Evolutionary conservation across 1,140 invertebrate species (phyloP).

Genomic region (Drosophila pseudoobscura): DNA sequence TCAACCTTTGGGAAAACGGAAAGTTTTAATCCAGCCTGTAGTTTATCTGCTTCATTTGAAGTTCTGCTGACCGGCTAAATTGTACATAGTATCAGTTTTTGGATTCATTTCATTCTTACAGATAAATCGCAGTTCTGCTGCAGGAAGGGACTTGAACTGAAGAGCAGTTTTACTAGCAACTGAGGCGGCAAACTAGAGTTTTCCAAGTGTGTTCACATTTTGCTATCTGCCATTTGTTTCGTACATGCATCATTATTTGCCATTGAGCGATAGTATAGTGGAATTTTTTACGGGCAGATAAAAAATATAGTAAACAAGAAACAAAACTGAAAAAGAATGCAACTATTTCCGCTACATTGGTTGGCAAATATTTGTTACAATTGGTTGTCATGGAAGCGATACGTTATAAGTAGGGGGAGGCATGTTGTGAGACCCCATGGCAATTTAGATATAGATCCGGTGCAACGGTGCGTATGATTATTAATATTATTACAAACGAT

Average conservation of each 20-base stretch:
- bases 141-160: slow-evolving; percentile 14
- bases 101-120: slow-evolving; percentile 18
- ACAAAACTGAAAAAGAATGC: slow-evolving; percentile 13
- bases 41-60: slow-evolving; percentile 33
- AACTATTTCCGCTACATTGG: slow-evolving; percentile 56
- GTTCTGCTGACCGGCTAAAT: neutral
- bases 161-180: neutral
- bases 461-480: slow-evolving; percentile 57
- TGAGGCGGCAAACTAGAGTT: slow-evolving; percentile 16
- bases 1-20: slow-evolving; percentile 32
- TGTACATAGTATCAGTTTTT: slow-evolving; percentile 13
- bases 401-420: neutral
- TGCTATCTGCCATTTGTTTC: slow-evolving; percentile 11
- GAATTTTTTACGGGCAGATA: neutral
- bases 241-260: slow-evolving; percentile 31
- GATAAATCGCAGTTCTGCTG: slow-evolving; percentile 25
- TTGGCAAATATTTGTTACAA: slow-evolving; percentile 39
- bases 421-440: slow-evolving; percentile 6
- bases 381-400: slow-evolving; percentile 20
- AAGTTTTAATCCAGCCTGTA: slow-evolving; percentile 22
- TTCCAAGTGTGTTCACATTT: neutral
- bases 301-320: slow-evolving; percentile 30
- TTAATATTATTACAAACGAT: slow-evolving; percentile 44
- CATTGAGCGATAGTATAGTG: slow-evolving; percentile 17
- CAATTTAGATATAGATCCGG: slow-evolving; percentile 37